Base-by-base conservation (phyloP, 2,888 invertebrate genomes). In the Saturnia japonica region DNA sequence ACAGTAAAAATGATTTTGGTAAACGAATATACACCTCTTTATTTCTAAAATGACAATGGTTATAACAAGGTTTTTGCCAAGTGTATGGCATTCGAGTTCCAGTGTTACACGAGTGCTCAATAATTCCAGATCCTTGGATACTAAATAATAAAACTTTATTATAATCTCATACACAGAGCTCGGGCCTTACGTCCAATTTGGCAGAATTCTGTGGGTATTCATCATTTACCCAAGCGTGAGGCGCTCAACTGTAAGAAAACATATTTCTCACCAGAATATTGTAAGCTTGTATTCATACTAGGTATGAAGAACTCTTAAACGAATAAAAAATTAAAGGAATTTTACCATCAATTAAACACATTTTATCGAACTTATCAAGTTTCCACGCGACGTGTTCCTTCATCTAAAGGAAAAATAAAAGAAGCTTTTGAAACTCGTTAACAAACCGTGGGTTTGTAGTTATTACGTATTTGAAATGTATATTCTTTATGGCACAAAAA, bases 161-260 rank as follows among this genome's bases (percentile, higher is more conserved):
- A 14, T 60, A 60, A 28, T 28, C 28, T 28, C 14, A 60, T 28
- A 28, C 25, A 60, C 57, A 28, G 25, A 34, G 6, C 34, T 34
- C 34, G 34, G 57, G 28, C 14, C 57, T 16, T 14, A 14, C 19
- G 19, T 64, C 40, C 40, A 34, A 40, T 64, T 64, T 40, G 19
- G 40, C 40, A 64, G 40, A 64, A 64, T 64, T 64, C 19, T 60
- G 28, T 28, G 57, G 25, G 57, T 57, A 57, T 57, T 57, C 57
- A 57, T 57, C 40, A 34, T 62, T 28, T 22, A 34, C 11, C 7
- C 64, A 11, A 9, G 8, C 40, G n/a, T 40, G 40, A 40, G 19
- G 8, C 64, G 19, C n/a, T 64, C 19, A 40, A 40, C 64, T n/a
- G 34, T 22, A 40, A 64, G 6, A 34, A 64, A 64, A 64, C 3